Evolutionary conservation across 2,888 invertebrate genomes (phyloP), one percentile per base, ranked within the genome.

Genomic region (Octodonta nipae): DNA sequence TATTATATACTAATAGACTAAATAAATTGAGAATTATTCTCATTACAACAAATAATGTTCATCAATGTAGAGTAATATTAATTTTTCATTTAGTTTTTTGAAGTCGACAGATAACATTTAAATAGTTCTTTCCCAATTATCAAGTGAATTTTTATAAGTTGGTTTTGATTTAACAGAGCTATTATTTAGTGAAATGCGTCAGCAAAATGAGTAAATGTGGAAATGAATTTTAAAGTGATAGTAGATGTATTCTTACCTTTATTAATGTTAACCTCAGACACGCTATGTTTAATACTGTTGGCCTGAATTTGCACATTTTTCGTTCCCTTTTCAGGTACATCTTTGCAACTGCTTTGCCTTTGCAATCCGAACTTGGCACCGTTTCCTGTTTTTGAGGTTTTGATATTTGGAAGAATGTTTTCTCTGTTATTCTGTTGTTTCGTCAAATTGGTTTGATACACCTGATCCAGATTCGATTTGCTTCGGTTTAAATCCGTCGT

Each of bases 381-480:
- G 28, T 10, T 39, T 4, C 7, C 17, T n/a, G 34, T 28, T n/a
- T 35, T 37, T 24, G 28, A 10, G 12, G 13, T 15, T 10, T 15
- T 14, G 14, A 49, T 51, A 32, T 47, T 55, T 3, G 57, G 51
- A 30, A 52, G 38, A 34, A 55, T 44, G 30, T 55, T 54, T 42
- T 56, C 55, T 28, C 49, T 42, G 30, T 57, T 43, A 33, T 56
- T 55, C 34, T 52, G 53, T 42, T 55, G 50, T 42, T 54, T 54
- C n/a, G 50, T 34, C 32, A 46, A 30, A 30, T 47, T 41, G 36
- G 47, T 56, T 28, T 47, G 42, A 37, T 57, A 63, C 5, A 61
- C 55, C 45, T 47, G 60, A 39, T 63, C 63, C 29, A 62, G 47
- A 46, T 63, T 62, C 5, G 62, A 63, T 47, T 61, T 61, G 10